Conservation (phyloP, 2,888 invertebrate species). For the Sialis fuliginosa region DNA sequence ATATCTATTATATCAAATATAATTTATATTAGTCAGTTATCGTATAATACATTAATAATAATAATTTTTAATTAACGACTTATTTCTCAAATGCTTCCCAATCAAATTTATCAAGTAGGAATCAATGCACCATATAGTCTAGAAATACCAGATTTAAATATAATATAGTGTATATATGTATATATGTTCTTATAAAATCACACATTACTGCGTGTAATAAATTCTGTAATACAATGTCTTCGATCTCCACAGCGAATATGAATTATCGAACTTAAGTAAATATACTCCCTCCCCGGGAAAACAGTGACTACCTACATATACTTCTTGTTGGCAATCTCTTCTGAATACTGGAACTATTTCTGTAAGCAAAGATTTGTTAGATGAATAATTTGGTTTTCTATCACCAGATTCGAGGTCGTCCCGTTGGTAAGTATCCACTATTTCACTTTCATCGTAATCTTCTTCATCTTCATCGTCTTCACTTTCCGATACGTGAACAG, state of each 20-base stretch:
- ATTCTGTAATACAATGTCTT: conserved; percentile 98
- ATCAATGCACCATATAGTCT: not conserved
- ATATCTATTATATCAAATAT: no score
- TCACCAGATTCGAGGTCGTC: conserved; percentile 43
- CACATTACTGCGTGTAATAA: conserved; percentile 67
- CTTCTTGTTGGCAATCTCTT: conserved; percentile 91
- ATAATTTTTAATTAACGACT: not conserved
- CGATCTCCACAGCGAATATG: conserved; percentile 96
- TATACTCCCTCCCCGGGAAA: conserved; percentile 98
- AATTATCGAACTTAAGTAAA: conserved; percentile 96
- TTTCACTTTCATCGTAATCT: conserved; percentile 32
- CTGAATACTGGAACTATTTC: conserved; percentile 90
- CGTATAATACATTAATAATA: not conserved
- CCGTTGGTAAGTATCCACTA: conserved; percentile 6
- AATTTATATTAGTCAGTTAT: no score
- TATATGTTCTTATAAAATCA: not conserved
- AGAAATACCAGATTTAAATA: not conserved
- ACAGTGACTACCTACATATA: conserved; percentile 92
- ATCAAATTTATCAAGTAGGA: not conserved
- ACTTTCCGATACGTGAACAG: conserved; percentile 91
- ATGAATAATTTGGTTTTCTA: conserved; percentile 7
- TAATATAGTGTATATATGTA: not conserved
- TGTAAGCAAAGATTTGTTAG: conserved; percentile 43
- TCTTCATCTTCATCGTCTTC: conserved; percentile 69
- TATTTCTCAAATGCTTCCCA: not conserved